Evolutionary conservation across 2,797 vertebrate genomes (phyloP), one percentile per base, ranked within the genome.

Genomic region (Tenualosa thibaudeaui): DNA sequence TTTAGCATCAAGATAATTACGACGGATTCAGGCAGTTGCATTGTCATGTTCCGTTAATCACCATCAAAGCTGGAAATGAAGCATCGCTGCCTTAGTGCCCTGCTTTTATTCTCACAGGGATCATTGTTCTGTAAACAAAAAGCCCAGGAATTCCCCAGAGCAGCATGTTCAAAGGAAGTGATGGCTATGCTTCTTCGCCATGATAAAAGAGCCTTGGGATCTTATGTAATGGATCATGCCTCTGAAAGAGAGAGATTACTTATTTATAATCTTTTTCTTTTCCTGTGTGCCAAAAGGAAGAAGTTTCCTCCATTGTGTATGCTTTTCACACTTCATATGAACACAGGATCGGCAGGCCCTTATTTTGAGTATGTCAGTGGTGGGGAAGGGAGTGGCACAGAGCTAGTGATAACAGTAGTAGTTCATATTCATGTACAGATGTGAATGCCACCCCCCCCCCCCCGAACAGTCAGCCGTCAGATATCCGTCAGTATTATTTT

Each of bases 121-220:
- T 43, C 5, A 22, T 78, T 78, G 40, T 40, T 78, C 40, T 78
- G 71, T 46, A 78, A 78, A 78, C 71, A 78, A 40, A 9, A 46
- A 78, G 37, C 26, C 15, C 40, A 78, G 15, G 65, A 71, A 37
- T 37, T 71, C 71, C 37, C 37, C 71, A 9, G 37, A 78, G 40
- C 40, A 2, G 71, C 71, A 46, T 46, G 71, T 78, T 78, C 71
- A 78, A 78, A 78, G 71, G 71, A 43, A 78, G 40, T 43, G 71
- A 78, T 78, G 71, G 71, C 8, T 43, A 46, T 43, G 71, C 4
- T 40, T 78, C 71, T 78, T 78, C 19, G 22, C 71, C 6, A 37
- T 13, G 19, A 46, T 78, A 22, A 43, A 43, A 43, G 71, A 46
- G 37, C 17, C 4, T 40, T 46, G 40, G 71, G 71, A 78, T 78